Base-by-base conservation (phyloP, 2,888 invertebrate species). In the Mycalesis mineus region DNA sequence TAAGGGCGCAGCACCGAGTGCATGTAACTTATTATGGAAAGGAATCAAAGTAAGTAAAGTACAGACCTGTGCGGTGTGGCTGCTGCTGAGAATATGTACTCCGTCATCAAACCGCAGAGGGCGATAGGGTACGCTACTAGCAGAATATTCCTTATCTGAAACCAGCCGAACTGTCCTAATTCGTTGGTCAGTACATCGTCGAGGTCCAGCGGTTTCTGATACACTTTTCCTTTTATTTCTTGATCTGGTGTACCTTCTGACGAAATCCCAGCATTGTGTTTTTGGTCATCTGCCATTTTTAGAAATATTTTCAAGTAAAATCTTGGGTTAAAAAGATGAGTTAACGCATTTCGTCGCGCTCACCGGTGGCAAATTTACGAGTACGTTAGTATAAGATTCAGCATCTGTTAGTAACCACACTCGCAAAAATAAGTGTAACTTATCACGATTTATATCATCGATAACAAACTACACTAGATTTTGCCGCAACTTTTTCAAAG, bases 31-130 rank as follows among this genome's bases (percentile, higher is more conserved):
- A n/a, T n/a, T n/a, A n/a, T n/a, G n/a, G n/a, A n/a, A n/a, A n/a
- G n/a, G 22, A 2, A 22, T 22, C 2, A 5, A 22, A 22, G 22
- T 22, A 22, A n/a, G 22, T 5, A 22, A 22, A 22, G 3, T 4
- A 22, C 22, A 4, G 17, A 94, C 95, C 95, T 93, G 87, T 94
- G 93, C 40, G 91, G 90, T 15, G 94, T 82, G 62, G 92, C 91
- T 55, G 92, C 92, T 0, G 94, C 93, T 0, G 94, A 93, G 74
- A 95, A 95, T 60, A 94, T 91, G 68, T 91, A 94, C n/a, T 91
- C 91, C 47, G 92, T 86, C 58, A 90, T 89, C 59, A 92, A 90
- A 1, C 92, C 92, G n/a, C 92, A 91, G 73, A 93, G 91, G 56
- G 92, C 77, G 62, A 92, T 83, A 0, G 93, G 92, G 47, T 93